Base-by-base conservation (phyloP, 2,888 invertebrate genomes). In the Beris morrisii region DNA sequence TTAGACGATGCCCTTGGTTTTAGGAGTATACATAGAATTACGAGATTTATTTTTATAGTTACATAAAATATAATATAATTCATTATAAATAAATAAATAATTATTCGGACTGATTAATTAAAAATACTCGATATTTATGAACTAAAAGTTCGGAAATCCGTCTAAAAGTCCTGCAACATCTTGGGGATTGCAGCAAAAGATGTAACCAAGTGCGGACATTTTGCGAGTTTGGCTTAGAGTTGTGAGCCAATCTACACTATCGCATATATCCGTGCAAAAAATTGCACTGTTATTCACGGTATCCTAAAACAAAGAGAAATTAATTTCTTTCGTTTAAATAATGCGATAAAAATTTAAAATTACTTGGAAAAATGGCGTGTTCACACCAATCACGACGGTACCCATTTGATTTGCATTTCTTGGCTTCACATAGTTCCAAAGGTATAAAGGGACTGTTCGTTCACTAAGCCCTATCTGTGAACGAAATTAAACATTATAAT, bases 331-430 rank as follows among this genome's bases (percentile, higher is more conserved):
- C 22, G 2, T 22, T 1, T 22, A 22, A 2, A 22, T 22, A 22
- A 2, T 22, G 3, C 1, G 1, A 22, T 22, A 22, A 22, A 22
- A 22, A 22, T 22, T 22, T 22, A 22, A 22, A 22, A 22, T 5
- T 57, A 59, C 58, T 13, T 48, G 15, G n/a, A 30, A 31, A 7
- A 59, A 31, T 13, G 58, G 58, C 9, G 58, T 46, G n/a, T 59
- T 59, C 11, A 59, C 31, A 13, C 58, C 58, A 46, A 59, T 43
- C n/a, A 46, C 48, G 5, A 59, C 58, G 4, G 30, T 12, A 7
- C 15, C 58, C 3, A 30, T n/a, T 9, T 15, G 22, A 4, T 30
- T 30, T 32, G 22, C 30, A 13, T 31, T 13, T 59, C 45, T 46
- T 4, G 30, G 30, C 4, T 44, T 44, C 2, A 59, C n/a, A 59